phyloP scores from a whole-genome alignment of 2,113 vertebrate genomes.

The Azemiops feae region DNA sequence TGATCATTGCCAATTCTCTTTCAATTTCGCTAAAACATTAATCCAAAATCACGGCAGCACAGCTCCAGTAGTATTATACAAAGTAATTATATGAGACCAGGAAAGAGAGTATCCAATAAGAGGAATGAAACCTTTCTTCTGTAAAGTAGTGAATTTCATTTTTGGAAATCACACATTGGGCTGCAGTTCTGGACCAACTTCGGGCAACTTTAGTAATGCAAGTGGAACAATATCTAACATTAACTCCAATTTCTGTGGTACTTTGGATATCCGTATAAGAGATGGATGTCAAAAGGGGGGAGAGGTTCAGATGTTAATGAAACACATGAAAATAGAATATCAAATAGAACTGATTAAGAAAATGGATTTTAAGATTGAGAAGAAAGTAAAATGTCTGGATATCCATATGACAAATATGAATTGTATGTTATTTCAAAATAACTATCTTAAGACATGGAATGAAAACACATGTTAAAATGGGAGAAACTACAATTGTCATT shows the following conservation, averaged over 20 bases:
- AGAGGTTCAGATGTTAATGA: neutral
- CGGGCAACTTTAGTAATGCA: neutral
- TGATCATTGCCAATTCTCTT: conserved; percentile 38
- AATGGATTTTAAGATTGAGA: neutral
- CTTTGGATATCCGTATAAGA: neutral
- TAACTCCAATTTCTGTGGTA: neutral
- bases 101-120: conserved; percentile 1
- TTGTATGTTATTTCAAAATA: neutral
- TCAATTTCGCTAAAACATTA: conserved; percentile 36
- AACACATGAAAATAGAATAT: neutral
- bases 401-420: neutral
- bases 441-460: neutral
- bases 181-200: neutral
- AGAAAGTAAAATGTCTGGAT: neutral
- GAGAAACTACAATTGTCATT: neutral
- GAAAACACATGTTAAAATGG: neutral
- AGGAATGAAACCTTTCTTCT: neutral
- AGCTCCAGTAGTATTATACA: conserved; percentile 30
- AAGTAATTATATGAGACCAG: neutral
- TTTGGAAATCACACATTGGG: neutral
- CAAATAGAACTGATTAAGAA: neutral
- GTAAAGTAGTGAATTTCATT: neutral
- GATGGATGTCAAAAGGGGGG: neutral
- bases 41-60: conserved; percentile 37
- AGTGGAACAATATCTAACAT: neutral